A percentile compares a stretch with the other conserved stretches of the same genome.
Evolutionary conservation across 2,888 invertebrate genomes (phyloP).

Genomic region (Spodoptera littoralis): DNA sequence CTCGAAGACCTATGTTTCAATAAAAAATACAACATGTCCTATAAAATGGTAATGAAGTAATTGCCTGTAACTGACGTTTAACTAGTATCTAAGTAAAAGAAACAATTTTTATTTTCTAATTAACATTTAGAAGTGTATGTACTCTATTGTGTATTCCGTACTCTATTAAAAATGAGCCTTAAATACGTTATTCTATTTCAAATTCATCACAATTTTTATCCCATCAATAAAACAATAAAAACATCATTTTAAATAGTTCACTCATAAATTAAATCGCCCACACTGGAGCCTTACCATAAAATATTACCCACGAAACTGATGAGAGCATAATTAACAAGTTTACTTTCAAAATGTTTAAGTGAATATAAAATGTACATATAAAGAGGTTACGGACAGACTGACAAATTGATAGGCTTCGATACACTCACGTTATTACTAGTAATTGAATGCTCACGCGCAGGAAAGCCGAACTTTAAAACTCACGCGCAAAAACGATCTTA

Average conservation of each 20-base stretch:
- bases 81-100: no score
- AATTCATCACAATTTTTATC: conserved; percentile 6
- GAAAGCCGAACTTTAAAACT: conserved; percentile 51
- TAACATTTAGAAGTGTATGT: no score
- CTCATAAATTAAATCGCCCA: conserved; percentile 34
- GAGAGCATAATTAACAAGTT: conserved; percentile 82
- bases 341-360: conserved; percentile 82
- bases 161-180: no score
- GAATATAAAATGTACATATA: conserved; percentile 64
- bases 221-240: conserved; percentile 30
- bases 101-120: no score
- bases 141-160: no score
- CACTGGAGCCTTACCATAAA: conserved; percentile 56
- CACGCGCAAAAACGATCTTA: conserved; percentile 42
- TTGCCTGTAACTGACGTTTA: no score
- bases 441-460: conserved; percentile 82
- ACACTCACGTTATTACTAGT: conserved; percentile 75
- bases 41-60: no score
- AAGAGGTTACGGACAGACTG: conserved; percentile 68
- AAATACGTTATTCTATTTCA: no score
- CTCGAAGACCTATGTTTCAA: no score
- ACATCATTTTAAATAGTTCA: conserved; percentile 6
- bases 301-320: conserved; percentile 78
- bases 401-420: conserved; percentile 81
- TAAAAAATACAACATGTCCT: no score